These are phyloP conservation scores for Epistrophe grossulariae DNA, from an alignment of 2,888 invertebrate genomes.

Conservation along the genomic window DNA sequence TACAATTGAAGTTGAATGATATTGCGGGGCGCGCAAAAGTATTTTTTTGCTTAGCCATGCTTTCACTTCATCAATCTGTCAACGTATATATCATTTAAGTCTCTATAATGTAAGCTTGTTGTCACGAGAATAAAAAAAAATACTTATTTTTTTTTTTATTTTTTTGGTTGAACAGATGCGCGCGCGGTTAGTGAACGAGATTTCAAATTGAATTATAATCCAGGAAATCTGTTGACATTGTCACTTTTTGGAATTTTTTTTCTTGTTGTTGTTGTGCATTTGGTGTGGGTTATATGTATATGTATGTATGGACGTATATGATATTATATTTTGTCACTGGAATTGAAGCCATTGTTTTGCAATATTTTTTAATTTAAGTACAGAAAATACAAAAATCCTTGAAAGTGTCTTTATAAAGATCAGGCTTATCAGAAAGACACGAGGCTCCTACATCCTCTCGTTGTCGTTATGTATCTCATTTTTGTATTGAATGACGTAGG, in stretches of 20 bases:
- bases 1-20: conserved; percentile 36
- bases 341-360: background rate
- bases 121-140: conserved; percentile 19
- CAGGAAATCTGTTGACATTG: conserved; percentile 19
- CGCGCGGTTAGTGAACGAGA: conserved; percentile 30
- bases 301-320: background rate
- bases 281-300: conserved; percentile 3
- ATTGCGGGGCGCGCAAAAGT: conserved; percentile 34
- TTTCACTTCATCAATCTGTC: conserved; percentile 75
- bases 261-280: background rate
- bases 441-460: too few relatives aligned
- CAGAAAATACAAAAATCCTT: too few relatives aligned
- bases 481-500: too few relatives aligned
- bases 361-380: too few relatives aligned
- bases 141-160: background rate
- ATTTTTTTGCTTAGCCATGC: conserved; percentile 34
- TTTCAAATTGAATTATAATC: conserved; percentile 48
- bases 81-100: conserved; percentile 61
- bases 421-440: too few relatives aligned
- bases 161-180: conserved; percentile 37
- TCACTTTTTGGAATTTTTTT: conserved; percentile 2
- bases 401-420: too few relatives aligned
- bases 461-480: too few relatives aligned
- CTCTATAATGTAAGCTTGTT: conserved; percentile 8
- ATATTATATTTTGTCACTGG: background rate